Evolutionary conservation across 2,113 vertebrate species (phyloP).

Genomic region (Petaurus breviceps): DNA sequence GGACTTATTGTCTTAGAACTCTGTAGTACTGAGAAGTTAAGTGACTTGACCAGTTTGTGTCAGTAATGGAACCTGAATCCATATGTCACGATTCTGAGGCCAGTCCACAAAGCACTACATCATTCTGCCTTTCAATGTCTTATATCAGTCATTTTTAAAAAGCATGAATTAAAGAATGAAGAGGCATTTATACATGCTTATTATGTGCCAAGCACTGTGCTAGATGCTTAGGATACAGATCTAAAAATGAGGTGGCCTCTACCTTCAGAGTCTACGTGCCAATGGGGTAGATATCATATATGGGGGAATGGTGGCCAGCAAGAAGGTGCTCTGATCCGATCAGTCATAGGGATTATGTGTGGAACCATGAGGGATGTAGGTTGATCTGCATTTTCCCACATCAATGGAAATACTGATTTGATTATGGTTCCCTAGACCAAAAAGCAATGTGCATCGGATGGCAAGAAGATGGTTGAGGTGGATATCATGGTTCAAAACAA

Average conservation of each 20-base stretch:
- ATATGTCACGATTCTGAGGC: neutral
- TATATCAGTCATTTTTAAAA: neutral
- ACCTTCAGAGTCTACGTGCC: neutral
- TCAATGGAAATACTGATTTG: neutral
- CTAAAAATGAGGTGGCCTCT: neutral
- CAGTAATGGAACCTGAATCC: too few relatives aligned
- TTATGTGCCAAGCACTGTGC: neutral
- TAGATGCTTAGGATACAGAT: rapidly evolving
- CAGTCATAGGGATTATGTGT: neutral
- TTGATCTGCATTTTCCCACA: neutral
- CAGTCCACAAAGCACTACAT: neutral
- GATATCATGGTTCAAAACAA: neutral
- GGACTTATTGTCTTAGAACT: neutral
- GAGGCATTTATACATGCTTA: neutral
- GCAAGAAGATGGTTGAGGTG: neutral
- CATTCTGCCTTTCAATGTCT: neutral
- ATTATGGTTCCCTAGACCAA: neutral
- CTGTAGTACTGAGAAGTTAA: neutral
- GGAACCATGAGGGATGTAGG: neutral
- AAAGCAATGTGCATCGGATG: neutral
- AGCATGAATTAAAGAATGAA: neutral
- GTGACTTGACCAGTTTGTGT: neutral
- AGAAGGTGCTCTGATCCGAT: neutral
- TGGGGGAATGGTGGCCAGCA: neutral
- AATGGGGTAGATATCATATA: neutral